Percentiles rank a stretch among this genome's conserved stretches.
Evolutionary conservation across 1,140 invertebrate species (phyloP).

Genomic region (Laodelphax striatellus): DNA sequence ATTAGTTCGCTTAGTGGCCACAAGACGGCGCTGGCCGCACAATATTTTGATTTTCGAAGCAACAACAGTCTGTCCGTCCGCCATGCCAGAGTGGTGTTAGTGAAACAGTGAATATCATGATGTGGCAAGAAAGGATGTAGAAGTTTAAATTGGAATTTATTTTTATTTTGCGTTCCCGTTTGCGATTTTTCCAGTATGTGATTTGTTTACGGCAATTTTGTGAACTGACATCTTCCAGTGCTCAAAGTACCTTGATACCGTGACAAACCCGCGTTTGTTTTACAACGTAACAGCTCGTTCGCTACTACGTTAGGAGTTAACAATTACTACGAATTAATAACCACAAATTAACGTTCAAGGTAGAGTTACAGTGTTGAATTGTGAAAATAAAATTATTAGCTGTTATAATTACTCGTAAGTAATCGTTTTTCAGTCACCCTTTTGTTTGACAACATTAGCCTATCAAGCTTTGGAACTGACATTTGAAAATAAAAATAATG

Average conservation of each 20-base stretch:
- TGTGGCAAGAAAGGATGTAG: constrained; percentile 33
- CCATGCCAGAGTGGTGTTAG: constrained; percentile 40
- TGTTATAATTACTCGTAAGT: no score
- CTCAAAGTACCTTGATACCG: not conserved
- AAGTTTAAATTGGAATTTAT: not conserved
- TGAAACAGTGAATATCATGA: constrained; percentile 38
- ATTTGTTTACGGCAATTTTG: constrained; percentile 5
- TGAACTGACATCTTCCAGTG: constrained; percentile 7
- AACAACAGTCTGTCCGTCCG: constrained; percentile 25
- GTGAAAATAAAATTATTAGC: no score
- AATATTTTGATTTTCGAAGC: constrained; percentile 16
- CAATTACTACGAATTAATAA: not conserved
- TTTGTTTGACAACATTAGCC: no score
- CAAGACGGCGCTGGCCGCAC: constrained; percentile 3
- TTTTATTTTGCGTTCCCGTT: not conserved
- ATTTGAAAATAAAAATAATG: no score
- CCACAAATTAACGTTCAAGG: not conserved
- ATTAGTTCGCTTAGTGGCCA: constrained; percentile 1
- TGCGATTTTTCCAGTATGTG: constrained; percentile 11
- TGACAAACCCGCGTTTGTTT: constrained; percentile 13
- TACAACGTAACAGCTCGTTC: constrained; percentile 13
- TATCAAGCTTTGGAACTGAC: no score
- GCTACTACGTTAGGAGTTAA: constrained; percentile 8
- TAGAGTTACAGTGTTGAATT: not conserved
- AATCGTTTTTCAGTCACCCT: no score